Evolutionary conservation across 2,113 vertebrate genomes (phyloP).

Genomic region (Dasyurus viverrinus): DNA sequence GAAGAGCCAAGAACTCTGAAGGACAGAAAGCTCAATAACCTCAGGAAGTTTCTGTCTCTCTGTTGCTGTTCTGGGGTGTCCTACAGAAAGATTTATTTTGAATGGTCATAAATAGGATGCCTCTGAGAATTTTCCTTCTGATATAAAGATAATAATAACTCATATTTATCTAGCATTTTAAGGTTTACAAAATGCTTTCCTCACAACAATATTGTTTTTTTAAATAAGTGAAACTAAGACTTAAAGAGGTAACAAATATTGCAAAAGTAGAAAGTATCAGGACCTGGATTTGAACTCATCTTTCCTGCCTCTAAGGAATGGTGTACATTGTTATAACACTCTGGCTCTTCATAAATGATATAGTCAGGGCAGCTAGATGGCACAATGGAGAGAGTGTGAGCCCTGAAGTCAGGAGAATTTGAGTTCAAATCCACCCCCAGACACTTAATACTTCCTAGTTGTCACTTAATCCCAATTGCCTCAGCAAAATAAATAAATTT

Average conservation of each 20-base stretch:
- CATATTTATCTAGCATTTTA: not conserved
- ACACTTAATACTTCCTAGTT: too few relatives aligned
- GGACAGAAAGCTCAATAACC: not conserved
- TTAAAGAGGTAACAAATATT: not conserved
- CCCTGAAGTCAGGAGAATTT: too few relatives aligned
- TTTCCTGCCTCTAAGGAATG: not conserved
- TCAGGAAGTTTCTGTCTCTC: not conserved
- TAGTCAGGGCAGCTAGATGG: not conserved
- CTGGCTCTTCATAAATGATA: not conserved
- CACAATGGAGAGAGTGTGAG: too few relatives aligned
- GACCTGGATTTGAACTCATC: not conserved
- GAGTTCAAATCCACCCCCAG: too few relatives aligned
- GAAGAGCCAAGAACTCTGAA: not conserved
- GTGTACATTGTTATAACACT: not conserved
- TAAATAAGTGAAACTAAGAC: not conserved
- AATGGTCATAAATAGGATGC: not conserved
- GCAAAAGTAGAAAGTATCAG: not conserved
- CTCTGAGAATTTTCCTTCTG: not conserved
- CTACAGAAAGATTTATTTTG: not conserved
- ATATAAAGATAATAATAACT: not conserved
- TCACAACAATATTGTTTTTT: not conserved
- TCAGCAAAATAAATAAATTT: too few relatives aligned
- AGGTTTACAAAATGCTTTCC: not conserved
- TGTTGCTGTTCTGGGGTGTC: not conserved
- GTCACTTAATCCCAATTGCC: too few relatives aligned